Percentiles rank a stretch among this genome's conserved stretches.
These are phyloP conservation scores for Copsychus sechellarum DNA, from an alignment of 2,113 vertebrate genomes.

Conservation along the genomic window DNA sequence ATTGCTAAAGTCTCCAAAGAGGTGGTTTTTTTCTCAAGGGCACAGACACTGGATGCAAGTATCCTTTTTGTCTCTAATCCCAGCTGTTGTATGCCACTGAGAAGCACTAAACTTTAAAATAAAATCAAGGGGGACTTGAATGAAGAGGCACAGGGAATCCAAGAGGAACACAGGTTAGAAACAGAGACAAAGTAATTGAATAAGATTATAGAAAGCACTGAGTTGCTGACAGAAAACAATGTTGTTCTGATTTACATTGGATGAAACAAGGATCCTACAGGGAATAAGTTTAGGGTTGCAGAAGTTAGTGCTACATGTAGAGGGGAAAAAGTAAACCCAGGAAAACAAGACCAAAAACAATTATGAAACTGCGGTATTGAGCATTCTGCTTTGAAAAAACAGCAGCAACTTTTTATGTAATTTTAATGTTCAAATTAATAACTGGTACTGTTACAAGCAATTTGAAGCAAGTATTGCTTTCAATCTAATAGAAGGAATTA, in stretches of 20 bases:
- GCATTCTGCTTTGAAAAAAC: neutral
- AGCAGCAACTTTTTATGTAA: neutral
- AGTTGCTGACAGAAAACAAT: neutral
- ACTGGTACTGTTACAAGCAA: neutral
- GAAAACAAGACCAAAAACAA: neutral
- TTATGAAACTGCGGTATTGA: neutral
- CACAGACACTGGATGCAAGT: neutral
- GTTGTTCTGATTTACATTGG: neutral
- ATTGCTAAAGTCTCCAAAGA: neutral
- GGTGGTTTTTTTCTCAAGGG: neutral
- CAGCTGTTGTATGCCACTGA: neutral
- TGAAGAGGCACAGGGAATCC: neutral
- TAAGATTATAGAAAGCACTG: neutral
- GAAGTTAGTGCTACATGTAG: neutral
- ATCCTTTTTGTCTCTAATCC: neutral
- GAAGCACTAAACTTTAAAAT: neutral
- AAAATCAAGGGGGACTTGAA: neutral
- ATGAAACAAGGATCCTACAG: neutral
- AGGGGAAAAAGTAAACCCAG: neutral
- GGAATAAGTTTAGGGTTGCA: accelerated
- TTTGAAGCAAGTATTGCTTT: neutral
- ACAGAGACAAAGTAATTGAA: neutral
- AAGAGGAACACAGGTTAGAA: neutral
- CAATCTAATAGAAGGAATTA: neutral
- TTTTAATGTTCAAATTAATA: neutral